Percentiles rank a stretch among this genome's conserved stretches.
phyloP scores from a whole-genome alignment of 1,140 invertebrate species.

The Ceratina australensis region DNA sequence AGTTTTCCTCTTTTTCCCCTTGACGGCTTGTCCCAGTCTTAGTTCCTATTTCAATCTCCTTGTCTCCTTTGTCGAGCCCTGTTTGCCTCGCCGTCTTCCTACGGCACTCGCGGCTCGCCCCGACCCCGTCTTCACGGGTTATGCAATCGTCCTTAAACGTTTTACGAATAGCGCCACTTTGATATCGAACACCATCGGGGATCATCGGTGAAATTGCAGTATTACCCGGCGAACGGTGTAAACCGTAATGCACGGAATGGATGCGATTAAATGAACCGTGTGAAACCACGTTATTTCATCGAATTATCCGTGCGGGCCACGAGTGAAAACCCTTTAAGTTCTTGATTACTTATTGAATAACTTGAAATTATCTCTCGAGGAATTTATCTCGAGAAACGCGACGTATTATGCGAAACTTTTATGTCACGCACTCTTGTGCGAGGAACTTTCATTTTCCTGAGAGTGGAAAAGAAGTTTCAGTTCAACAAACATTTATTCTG shows the following conservation, averaged over 20 bases:
- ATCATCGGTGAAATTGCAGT: conserved; percentile 4
- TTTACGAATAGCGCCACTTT: conserved; percentile 20
- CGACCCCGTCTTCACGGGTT: conserved; percentile 29
- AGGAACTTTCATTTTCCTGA: too few species aligned
- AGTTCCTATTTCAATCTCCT: conserved; percentile 45
- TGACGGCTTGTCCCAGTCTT: conserved; percentile 21
- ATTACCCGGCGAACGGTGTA: not conserved
- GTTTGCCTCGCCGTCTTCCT: conserved; percentile 1
- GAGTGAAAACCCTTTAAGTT: too few species aligned
- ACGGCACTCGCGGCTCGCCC: not conserved
- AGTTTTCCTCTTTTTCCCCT: conserved; percentile 16
- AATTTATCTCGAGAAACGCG: too few species aligned
- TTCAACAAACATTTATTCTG: too few species aligned
- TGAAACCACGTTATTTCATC: not conserved
- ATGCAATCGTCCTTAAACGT: conserved; percentile 41
- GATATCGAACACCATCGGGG: conserved; percentile 12
- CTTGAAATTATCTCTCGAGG: too few species aligned
- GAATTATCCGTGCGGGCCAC: not conserved
- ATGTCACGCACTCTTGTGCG: too few species aligned
- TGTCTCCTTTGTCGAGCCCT: conserved; percentile 18
- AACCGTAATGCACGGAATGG: not conserved
- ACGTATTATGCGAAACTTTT: too few species aligned
- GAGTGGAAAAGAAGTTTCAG: too few species aligned
- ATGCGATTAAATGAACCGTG: conserved; percentile 7
- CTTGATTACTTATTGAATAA: too few species aligned